Percentiles rank a stretch among this genome's conserved stretches.
phyloP scores from a whole-genome alignment of 2,888 invertebrate genomes.

The Acrocyrtus sp. region DNA sequence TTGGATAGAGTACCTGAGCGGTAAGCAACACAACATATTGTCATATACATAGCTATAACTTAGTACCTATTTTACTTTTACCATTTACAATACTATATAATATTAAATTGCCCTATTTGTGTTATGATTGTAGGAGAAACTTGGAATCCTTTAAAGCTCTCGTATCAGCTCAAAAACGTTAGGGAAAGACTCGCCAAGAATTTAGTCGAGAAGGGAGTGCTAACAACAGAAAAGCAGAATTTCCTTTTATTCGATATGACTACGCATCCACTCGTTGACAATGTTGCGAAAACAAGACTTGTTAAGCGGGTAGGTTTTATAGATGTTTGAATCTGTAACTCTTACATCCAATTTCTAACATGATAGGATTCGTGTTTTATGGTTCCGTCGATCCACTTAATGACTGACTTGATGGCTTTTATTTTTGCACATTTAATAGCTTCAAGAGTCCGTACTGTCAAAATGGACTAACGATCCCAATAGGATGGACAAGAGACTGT shows the following conservation, averaged over 20 bases:
- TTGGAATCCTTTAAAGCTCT: slow-evolving; percentile 98
- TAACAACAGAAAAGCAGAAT: slow-evolving; percentile 99
- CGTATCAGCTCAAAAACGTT: slow-evolving; percentile 98
- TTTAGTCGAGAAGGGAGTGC: slow-evolving; percentile 98
- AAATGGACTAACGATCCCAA: slow-evolving; percentile 98
- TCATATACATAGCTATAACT: too few relatives aligned
- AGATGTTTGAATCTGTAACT: background rate
- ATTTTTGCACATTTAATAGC: slow-evolving; percentile 69
- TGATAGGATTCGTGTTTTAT: too few relatives aligned
- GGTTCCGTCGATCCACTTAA: too few relatives aligned
- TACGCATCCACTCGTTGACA: slow-evolving; percentile 97
- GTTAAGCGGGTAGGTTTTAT: slow-evolving; percentile 84
- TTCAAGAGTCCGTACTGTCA: slow-evolving; percentile 95
- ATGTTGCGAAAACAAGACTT: slow-evolving; percentile 92
- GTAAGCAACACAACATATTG: slow-evolving; percentile 73
- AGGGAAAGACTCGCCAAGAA: slow-evolving; percentile 99
- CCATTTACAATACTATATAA: background rate
- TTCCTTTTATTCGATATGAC: slow-evolving; percentile 99
- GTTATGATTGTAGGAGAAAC: slow-evolving; percentile 83
- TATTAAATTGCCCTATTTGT: slow-evolving; percentile 2
- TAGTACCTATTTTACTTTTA: background rate
- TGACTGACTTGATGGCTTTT: too few relatives aligned
- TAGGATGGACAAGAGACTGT: slow-evolving; percentile 93
- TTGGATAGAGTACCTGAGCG: slow-evolving; percentile 99
- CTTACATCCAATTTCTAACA: too few relatives aligned